phyloP scores from a whole-genome alignment of 2,888 invertebrate species.

The Andrena minutula region DNA sequence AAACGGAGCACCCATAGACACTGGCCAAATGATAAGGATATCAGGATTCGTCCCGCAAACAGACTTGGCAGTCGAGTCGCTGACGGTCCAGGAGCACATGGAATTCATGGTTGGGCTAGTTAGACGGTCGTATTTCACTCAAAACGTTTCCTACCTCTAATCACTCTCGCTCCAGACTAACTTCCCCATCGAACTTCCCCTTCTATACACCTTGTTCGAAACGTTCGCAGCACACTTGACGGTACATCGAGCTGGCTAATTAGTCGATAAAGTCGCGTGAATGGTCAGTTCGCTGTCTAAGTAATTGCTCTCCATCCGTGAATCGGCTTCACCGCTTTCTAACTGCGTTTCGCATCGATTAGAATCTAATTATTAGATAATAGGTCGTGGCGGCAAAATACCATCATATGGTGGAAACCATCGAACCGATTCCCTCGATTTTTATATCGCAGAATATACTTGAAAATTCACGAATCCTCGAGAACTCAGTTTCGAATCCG shows the following conservation, averaged over 20 bases:
- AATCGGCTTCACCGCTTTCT: not conserved
- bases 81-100: constrained; percentile 93
- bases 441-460: not conserved
- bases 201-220: constrained; percentile 5
- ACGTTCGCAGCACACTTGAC: constrained; percentile 25
- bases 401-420: no score
- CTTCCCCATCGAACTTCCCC: constrained; percentile 4
- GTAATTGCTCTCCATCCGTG: not conserved
- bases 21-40: constrained; percentile 89
- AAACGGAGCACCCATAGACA: constrained; percentile 89
- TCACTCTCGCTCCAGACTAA: not conserved
- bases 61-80: constrained; percentile 91
- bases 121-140: constrained; percentile 1
- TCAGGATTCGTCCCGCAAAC: constrained; percentile 95
- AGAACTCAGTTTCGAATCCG: not conserved
- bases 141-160: not conserved
- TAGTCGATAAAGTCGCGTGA: not conserved
- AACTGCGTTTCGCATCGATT: not conserved
- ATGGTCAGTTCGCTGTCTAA: constrained; percentile 2
- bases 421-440: no score
- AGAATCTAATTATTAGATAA: no score
- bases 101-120: constrained; percentile 91
- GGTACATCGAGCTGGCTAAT: constrained; percentile 16
- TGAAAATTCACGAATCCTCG: no score
- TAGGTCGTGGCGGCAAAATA: not conserved